Base-by-base conservation (phyloP, 2,113 vertebrate genomes). In the Acanthisitta chloris region DNA sequence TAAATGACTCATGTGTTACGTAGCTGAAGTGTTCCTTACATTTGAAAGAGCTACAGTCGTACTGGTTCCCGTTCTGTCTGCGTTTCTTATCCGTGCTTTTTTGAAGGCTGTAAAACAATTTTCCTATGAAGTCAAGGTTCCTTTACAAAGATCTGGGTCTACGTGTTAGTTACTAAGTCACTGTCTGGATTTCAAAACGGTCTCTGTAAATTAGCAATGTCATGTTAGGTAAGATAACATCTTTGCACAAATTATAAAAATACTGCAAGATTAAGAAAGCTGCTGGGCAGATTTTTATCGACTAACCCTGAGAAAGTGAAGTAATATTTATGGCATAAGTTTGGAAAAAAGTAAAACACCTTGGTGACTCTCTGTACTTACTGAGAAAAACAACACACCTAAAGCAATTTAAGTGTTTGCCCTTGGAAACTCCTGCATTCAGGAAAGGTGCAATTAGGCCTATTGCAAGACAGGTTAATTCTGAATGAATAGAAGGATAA, bases 1-100 rank as follows among this genome's bases (percentile, higher is more conserved):
- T 48, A 8, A 28, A 88, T 52, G 31, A 38, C 29, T 38, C 0
- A 1, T 2, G 2, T 38, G 12, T 67, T 66, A 14, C 3, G 10
- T 20, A 34, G 51, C 82, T 76, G 4, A 54, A 34, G 12, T 71
- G 12, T 83, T 86, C 48, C 34, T 78, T 77, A n/a, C 7, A 12
- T 57, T 55, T 69, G 13, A 55, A 90, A 64, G 57, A 82, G 48
- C 43, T 72, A 5, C 48, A 43, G 1, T 46, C 52, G 28, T 69
- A 38, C 33, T 80, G 42, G 31, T 82, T 78, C 49, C 65, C 24
- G 11, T 79, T 76, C 33, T 81, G n/a, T 28, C 34, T 2, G 0
- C 58, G 17, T 74, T 78, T 81, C 38, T 61, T 77, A 38, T 28
- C 91, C 34, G 15, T 40, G 38, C 45, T 59, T 81, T 87, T 51